Conservation (phyloP, 2,888 invertebrate genomes). For the Muschampia plurimacula region DNA sequence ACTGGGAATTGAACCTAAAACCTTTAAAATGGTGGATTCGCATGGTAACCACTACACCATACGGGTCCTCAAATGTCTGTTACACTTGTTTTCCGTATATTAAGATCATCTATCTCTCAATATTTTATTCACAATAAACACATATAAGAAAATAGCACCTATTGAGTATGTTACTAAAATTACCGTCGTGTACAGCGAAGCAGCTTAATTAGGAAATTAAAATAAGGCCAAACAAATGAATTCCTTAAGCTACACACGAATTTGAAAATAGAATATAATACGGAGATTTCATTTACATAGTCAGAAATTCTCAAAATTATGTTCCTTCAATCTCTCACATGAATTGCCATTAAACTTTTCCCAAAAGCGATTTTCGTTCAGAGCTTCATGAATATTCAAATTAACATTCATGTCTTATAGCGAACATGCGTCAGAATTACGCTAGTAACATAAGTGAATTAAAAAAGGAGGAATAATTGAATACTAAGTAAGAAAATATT, state of each 20-base stretch:
- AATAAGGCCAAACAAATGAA: neutral
- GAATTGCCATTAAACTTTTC: conserved; percentile 34
- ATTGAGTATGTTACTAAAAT: no score
- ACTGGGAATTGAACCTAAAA: no score
- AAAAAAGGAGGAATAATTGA: neutral
- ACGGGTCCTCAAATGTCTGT: no score
- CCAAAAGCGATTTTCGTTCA: conserved; percentile 37
- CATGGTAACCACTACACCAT: no score
- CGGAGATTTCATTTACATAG: conserved; percentile 4
- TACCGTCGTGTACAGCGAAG: neutral
- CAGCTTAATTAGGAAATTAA: neutral
- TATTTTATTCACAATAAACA: no score
- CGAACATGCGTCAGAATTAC: conserved; percentile 27
- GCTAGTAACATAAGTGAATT: neutral
- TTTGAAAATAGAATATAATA: neutral
- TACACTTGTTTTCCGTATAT: no score
- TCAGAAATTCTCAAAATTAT: conserved; percentile 6
- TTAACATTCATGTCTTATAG: conserved; percentile 39
- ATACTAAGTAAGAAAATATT: neutral
- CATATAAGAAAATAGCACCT: no score
- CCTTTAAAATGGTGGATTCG: no score
- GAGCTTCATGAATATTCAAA: conserved; percentile 38
- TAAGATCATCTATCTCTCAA: no score
- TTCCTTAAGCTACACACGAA: neutral
- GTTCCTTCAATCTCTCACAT: neutral